phyloP scores from a whole-genome alignment of 1,140 invertebrate species.

The Saccostrea echinata region DNA sequence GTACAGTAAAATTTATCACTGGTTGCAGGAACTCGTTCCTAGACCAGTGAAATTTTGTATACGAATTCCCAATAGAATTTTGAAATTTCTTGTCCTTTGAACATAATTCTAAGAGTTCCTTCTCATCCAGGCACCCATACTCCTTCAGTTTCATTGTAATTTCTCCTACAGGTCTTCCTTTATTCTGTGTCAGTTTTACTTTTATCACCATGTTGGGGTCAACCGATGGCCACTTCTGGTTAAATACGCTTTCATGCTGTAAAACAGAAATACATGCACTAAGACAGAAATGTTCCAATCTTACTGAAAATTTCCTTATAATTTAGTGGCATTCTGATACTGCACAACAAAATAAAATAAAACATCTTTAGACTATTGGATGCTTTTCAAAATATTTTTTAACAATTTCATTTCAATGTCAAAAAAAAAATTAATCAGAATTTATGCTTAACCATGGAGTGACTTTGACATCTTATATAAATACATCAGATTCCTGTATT shows the following conservation, averaged over 20 bases:
- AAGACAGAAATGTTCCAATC: constrained; percentile 39
- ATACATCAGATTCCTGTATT: no score
- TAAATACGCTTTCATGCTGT: constrained; percentile 77
- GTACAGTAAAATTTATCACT: neutral
- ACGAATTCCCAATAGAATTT: neutral
- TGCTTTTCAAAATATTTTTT: no score
- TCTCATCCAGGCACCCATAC: neutral
- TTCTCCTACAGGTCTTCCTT: neutral
- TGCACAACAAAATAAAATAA: no score
- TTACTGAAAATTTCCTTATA: constrained; percentile 22
- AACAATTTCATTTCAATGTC: no score
- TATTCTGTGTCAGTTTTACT: neutral
- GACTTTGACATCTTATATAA: neutral
- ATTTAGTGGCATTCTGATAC: no score
- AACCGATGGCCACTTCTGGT: constrained; percentile 89
- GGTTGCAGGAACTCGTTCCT: neutral
- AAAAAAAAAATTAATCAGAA: no score
- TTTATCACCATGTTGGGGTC: constrained; percentile 80
- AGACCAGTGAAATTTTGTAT: neutral
- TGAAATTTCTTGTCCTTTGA: neutral
- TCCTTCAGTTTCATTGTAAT: neutral
- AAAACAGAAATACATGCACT: constrained; percentile 52
- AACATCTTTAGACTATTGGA: no score
- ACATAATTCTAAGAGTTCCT: neutral
- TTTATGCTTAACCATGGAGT: no score